phyloP scores from a whole-genome alignment of 2,113 vertebrate genomes.

The Oryzias curvinotus region DNA sequence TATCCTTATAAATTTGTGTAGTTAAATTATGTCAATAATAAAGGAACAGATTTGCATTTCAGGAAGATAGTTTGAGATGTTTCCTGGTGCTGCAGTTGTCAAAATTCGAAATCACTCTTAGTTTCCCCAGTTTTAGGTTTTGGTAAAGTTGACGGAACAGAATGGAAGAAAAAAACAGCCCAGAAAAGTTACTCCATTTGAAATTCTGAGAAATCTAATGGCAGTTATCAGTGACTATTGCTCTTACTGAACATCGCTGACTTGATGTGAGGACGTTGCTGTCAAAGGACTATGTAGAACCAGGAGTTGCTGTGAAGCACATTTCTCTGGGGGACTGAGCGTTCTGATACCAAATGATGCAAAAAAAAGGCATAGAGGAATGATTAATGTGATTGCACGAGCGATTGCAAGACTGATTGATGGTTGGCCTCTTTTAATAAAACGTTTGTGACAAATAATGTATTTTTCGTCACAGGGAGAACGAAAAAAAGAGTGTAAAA shows the following conservation, averaged over 20 bases:
- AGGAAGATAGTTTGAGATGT: neutral
- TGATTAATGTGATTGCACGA: conserved; percentile 74
- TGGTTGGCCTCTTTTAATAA: conserved; percentile 67
- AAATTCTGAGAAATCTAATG: conserved; percentile 61
- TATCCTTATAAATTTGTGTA: too few species aligned
- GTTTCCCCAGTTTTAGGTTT: conserved; percentile 11
- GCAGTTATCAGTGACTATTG: conserved; percentile 51
- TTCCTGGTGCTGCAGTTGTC: neutral
- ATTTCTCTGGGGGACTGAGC: conserved; percentile 57
- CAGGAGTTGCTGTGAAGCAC: conserved; percentile 45
- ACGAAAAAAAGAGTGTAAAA: conserved; percentile 67
- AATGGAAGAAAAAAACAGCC: conserved; percentile 23
- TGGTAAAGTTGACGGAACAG: conserved; percentile 19
- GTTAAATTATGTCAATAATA: too few species aligned
- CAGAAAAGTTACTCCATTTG: conserved; percentile 50
- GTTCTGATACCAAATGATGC: conserved; percentile 62
- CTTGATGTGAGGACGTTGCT: conserved; percentile 41
- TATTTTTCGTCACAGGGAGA: conserved; percentile 74
- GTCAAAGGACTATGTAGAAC: conserved; percentile 52
- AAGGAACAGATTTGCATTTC: too few species aligned
- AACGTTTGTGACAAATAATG: conserved; percentile 81
- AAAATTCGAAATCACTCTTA: conserved; percentile 4
- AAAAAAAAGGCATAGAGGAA: conserved; percentile 59
- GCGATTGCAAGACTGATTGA: conserved; percentile 72
- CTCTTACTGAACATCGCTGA: conserved; percentile 53